These are phyloP conservation scores for Sarcophaga subvicina DNA, from an alignment of 2,888 invertebrate species.

Conservation along the genomic window DNA sequence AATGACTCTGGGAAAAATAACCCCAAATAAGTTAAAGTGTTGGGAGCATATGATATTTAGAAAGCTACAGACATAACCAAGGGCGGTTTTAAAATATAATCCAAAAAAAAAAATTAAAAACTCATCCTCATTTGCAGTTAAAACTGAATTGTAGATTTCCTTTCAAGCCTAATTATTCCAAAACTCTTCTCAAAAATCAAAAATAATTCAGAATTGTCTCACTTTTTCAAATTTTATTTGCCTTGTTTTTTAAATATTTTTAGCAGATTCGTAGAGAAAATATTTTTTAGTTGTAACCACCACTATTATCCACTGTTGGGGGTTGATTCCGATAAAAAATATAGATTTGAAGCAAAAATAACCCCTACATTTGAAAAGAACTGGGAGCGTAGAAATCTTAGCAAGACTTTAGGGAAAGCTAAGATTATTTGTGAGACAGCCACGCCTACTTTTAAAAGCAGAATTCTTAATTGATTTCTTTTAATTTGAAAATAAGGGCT, in stretches of 20 bases:
- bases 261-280: background rate
- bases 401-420: too few species aligned
- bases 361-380: background rate
- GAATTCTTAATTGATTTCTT: too few species aligned
- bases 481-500: too few species aligned
- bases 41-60: background rate
- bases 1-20: background rate
- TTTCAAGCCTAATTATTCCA: background rate
- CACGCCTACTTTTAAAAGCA: too few species aligned
- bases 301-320: background rate
- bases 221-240: background rate
- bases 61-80: background rate
- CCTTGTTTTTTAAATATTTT: background rate
- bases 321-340: too few species aligned
- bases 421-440: too few species aligned
- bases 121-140: too few species aligned
- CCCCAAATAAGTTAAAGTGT: background rate
- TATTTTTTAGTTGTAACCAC: background rate
- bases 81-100: background rate
- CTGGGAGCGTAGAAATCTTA: background rate
- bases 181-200: background rate
- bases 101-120: background rate
- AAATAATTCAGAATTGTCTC: background rate
- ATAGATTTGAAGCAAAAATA: background rate
- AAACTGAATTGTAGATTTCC: too few species aligned